Evolutionary conservation across 2,888 invertebrate genomes (phyloP), one percentile per base, ranked within the genome.

Genomic region (Acleris sparsana): DNA sequence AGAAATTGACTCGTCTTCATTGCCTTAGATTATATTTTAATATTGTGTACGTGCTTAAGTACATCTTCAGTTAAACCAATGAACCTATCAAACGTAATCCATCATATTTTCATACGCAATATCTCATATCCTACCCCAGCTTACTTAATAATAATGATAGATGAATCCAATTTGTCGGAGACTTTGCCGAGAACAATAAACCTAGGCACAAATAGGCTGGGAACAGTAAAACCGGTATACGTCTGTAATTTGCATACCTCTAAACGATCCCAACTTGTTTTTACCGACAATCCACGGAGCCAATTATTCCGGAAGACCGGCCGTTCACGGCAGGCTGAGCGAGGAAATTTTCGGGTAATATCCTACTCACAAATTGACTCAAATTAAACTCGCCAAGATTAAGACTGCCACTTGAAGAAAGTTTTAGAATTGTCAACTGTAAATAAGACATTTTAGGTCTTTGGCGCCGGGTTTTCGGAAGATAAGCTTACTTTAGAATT

Each of bases 251-350:
- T 67, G 63, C 49, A 59, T 63, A 49, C 22, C 43, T 20, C 16
- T 49, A 16, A 67, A 58, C 43, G 55, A 44, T n/a, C 46, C 22
- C 9, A 29, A n/a, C 29, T 55, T 46, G 43, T 58, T 56, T 63
- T 58, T 46, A 57, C 51, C 60, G 46, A 51, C n/a, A n/a, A n/a
- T n/a, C n/a, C n/a, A n/a, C n/a, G 58, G 62, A 59, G 57, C 63
- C 72, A 75, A 82, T 82, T 61, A 65, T 61, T 65, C 48, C 65
- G 44, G 60, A 13, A 60, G 65, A 55, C 44, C 44, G 51, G 49
- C 25, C 18, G 3, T 16, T 56, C 22, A 56, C 43, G 53, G 49
- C 9, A 44, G 20, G 55, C 43, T 60, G 48, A n/a, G 3, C 29
- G 33, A 13, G 4, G 17, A 20, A 18, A 17, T 44, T 59, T 60